Base-by-base conservation (phyloP, 37 sponge, comb jelly and placozoan species). In the Oopsacas minuta region DNA sequence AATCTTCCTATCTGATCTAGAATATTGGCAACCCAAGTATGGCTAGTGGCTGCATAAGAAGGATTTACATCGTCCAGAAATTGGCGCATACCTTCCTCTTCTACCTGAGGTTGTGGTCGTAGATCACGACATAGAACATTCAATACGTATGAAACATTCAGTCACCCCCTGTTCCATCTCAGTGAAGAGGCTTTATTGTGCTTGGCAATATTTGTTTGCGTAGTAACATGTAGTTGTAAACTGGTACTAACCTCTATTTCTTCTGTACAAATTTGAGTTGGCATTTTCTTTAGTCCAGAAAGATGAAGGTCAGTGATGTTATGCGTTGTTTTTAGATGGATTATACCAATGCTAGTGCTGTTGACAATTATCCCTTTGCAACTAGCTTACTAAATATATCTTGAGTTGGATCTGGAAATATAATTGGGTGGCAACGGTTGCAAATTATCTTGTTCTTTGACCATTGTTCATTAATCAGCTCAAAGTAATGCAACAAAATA, bases 31-130 rank as follows among this genome's bases (percentile, higher is more conserved):
- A 46, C 51, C 51, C 51, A 46, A 22, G 51, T 22, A 17, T 46
- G 51, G 22, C 75, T n/a, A n/a, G n/a, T n/a, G n/a, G 17, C 51
- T 46, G 51, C 51, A 17, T 46, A 46, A 46, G 51, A 46, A 46
- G 51, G 17, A 46, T 46, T 46, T 46, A 46, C 17, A 61, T 61
- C 75, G 28, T 61, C 75, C 22, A 61, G 5, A 61, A 61, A 61
- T 61, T 61, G 75, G 28, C 75, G 20, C 75, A 61, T 61, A 32
- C 75, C 75, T 61, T 61, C 75, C 22, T 34, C 75, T 61, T 61
- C 75, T 20, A 61, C 28, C 30, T 61, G 75, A 32, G 75, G 28
- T 61, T 61, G 75, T 61, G 75, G 32, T 5, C 28, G 75, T 3
- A 61, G 75, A n/a, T 61, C 75, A 12, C 75, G 75, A 20, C 7